A percentile compares a stretch with the other conserved stretches of the same genome.
Evolutionary conservation across 2,888 invertebrate genomes (phyloP).

Genomic region (Antitype chi): DNA sequence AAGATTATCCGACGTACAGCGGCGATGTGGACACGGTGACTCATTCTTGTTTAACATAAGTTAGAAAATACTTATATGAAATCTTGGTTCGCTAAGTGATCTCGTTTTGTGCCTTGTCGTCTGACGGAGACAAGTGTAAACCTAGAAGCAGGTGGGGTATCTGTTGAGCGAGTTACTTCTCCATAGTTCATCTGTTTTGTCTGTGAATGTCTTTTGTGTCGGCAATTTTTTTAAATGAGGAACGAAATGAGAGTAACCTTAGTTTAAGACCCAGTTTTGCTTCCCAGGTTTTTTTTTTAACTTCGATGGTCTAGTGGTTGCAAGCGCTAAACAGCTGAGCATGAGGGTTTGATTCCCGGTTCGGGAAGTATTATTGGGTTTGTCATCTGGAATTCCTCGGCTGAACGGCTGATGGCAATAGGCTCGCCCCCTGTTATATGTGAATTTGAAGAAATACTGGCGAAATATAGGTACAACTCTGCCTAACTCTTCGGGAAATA

Average conservation of each 20-base stretch:
- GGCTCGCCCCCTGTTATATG: neutral
- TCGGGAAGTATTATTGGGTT: neutral
- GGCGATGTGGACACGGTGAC: constrained; percentile 14
- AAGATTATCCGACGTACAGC: constrained; percentile 18
- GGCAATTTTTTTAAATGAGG: neutral
- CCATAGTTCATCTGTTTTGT: neutral
- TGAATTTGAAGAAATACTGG: neutral
- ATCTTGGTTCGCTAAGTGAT: constrained; percentile 11
- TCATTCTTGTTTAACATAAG: constrained; percentile 41
- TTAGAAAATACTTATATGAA: constrained; percentile 26
- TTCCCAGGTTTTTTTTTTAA: no score
- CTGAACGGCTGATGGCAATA: neutral
- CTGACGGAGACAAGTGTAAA: constrained; percentile 8
- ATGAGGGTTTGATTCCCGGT: neutral
- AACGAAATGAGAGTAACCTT: neutral
- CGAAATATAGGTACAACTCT: neutral
- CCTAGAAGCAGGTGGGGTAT: neutral
- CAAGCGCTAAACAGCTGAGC: neutral
- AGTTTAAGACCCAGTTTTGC: neutral
- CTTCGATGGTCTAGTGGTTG: no score
- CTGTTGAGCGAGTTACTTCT: neutral
- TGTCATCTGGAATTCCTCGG: neutral
- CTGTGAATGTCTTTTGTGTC: neutral
- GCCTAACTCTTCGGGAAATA: no score
- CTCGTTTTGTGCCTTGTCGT: constrained; percentile 28